Evolutionary conservation across 2,888 invertebrate genomes (phyloP).

Genomic region (Drosophila cognata): DNA sequence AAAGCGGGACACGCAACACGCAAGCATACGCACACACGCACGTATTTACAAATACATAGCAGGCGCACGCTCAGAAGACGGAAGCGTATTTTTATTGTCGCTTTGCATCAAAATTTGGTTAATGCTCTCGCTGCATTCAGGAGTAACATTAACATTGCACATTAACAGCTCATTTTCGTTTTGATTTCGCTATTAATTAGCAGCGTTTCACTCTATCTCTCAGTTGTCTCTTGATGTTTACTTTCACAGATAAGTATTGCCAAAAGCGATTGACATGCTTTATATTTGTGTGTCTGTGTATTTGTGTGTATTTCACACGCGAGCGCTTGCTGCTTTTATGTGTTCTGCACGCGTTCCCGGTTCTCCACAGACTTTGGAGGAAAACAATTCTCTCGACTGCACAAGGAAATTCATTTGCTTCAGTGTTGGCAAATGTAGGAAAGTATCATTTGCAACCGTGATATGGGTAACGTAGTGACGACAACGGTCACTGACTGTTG

Average conservation of each 20-base stretch:
- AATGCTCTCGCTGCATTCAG: not conserved
- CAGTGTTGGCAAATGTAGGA: conserved; percentile 8
- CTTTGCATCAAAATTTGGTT: not conserved
- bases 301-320: conserved; percentile 3
- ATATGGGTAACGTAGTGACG: not conserved
- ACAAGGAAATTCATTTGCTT: conserved; percentile 6
- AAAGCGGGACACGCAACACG: conserved; percentile 11
- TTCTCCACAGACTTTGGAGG: conserved; percentile 74
- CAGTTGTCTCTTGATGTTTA: conserved; percentile 48
- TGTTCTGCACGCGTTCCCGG: conserved; percentile 68
- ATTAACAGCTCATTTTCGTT: conserved; percentile 9
- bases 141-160: not conserved
- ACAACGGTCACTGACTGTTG: not conserved
- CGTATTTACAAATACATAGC: conserved; percentile 21
- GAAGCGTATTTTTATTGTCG: conserved; percentile 18
- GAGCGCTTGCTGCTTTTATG: not conserved
- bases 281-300: conserved; percentile 39
- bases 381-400: conserved; percentile 38
- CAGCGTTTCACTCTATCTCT: not conserved
- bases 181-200: not conserved
- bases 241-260: conserved; percentile 27
- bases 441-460: conserved; percentile 9
- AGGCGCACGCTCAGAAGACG: conserved; percentile 51
- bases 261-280: conserved; percentile 4
- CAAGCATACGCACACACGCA: conserved; percentile 5